Base-by-base conservation (phyloP, 2,888 invertebrate species). In the Brachyptera risi region DNA sequence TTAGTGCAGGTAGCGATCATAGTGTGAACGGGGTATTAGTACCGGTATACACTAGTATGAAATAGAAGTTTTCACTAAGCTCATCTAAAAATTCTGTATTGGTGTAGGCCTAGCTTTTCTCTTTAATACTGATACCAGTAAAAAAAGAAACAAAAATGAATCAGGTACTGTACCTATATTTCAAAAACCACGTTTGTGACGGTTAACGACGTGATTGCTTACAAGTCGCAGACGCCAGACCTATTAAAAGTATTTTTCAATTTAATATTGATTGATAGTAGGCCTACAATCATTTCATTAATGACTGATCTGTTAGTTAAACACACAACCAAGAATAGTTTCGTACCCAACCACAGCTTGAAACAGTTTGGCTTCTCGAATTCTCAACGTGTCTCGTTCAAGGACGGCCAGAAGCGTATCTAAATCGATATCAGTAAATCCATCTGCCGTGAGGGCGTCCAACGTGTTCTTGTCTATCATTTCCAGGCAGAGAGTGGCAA, bases 391-490 rank as follows among this genome's bases (percentile, higher is more conserved):
- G 71, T 92, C 90, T 65, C 92, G 81, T 72, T 86, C 85, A 57
- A 92, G 74, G 15, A 92, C 88, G 31, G 83, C 83, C 73, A 86
- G 86, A 49, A 92, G 75, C 0, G 91, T 92, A 51, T 88, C 87
- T 65, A 86, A 80, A 73, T 92, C 91, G 63, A 92, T 87, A 69
- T 92, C 92, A 0, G 86, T 84, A 71, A 92, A 92, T 2, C 86
- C 85, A 71, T 92, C 92, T 13, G 91, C 89, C 65, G 82, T 82
- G 15, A 92, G 73, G 0, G 91, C 88, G 73, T 91, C 90, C 0
- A 83, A 83, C 0, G 92, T 90, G 70, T 88, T 88, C 73, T 90
- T 88, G 72, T 92, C 92, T 65, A 92, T 91, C 69, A 86, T 86
- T 70, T 91, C 88, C 65, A 92, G 76, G 69, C 92, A 92, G 31